Evolutionary conservation across 2,888 invertebrate species (phyloP).

Genomic region (Eupithecia tripunctaria): DNA sequence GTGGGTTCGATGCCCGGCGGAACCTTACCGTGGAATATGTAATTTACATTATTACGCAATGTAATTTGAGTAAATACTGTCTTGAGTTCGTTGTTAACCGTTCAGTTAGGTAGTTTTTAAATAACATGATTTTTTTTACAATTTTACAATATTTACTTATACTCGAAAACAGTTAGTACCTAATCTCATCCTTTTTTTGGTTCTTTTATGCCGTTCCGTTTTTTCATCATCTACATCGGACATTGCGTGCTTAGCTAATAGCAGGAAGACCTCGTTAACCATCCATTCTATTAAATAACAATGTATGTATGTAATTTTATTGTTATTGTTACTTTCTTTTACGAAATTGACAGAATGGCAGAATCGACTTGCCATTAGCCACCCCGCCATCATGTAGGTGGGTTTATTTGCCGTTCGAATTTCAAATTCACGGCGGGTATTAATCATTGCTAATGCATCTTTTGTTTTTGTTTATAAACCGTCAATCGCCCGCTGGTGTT

Average conservation of each 20-base stretch:
- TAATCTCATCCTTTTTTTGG: neutral
- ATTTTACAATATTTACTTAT: neutral
- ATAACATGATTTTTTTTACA: neutral
- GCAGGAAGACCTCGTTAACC: slow-evolving; percentile 41
- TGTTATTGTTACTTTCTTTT: slow-evolving; percentile 49
- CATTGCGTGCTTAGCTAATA: slow-evolving; percentile 37
- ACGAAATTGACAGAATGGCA: slow-evolving; percentile 34
- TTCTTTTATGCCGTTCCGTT: too few relatives aligned
- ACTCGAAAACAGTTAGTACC: neutral
- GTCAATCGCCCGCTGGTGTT: slow-evolving; percentile 52
- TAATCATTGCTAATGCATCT: slow-evolving; percentile 75
- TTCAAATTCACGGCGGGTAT: slow-evolving; percentile 55
- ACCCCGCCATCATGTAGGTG: slow-evolving; percentile 21
- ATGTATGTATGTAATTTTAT: slow-evolving; percentile 48
- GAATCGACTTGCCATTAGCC: slow-evolving; percentile 16
- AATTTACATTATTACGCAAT: slow-evolving; percentile 55
- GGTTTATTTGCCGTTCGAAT: slow-evolving; percentile 32
- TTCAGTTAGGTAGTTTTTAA: slow-evolving; percentile 1
- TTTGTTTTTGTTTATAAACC: slow-evolving; percentile 71
- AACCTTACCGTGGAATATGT: slow-evolving; percentile 69
- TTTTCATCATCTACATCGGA: slow-evolving; percentile 39
- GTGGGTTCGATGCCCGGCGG: slow-evolving; percentile 75
- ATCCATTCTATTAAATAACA: slow-evolving; percentile 43
- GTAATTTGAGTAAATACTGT: slow-evolving; percentile 14
- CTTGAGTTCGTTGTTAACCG: slow-evolving; percentile 6